A percentile compares a stretch with the other conserved stretches of the same genome.
Evolutionary conservation across 2,797 vertebrate genomes (phyloP).

Genomic region (Natrix natrix): DNA sequence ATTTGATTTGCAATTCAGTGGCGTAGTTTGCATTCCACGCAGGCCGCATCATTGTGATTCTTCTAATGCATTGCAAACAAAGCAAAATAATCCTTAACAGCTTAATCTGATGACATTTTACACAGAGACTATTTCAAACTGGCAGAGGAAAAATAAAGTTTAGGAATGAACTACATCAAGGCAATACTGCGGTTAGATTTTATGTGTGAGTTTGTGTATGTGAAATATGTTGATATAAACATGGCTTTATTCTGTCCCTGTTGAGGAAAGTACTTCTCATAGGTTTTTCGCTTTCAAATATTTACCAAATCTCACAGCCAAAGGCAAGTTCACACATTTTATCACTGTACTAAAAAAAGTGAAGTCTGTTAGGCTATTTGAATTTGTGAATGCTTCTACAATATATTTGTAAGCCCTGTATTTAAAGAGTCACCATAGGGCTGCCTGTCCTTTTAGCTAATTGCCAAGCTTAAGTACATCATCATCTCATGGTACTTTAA

Average conservation of each 20-base stretch:
- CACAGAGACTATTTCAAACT: conserved; percentile 65
- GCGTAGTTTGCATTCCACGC: conserved; percentile 76
- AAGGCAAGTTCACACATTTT: background rate
- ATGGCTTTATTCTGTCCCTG: background rate
- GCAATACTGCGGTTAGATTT: background rate
- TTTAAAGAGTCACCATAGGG: background rate
- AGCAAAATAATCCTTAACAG: conserved; percentile 58
- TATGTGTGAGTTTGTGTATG: background rate
- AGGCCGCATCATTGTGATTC: conserved; percentile 60
- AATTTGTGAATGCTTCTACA: background rate
- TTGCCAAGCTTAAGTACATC: background rate
- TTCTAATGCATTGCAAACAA: conserved; percentile 69
- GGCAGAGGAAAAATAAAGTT: conserved; percentile 48
- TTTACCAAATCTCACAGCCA: background rate
- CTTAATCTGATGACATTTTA: conserved; percentile 61
- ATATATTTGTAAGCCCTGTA: background rate
- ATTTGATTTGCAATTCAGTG: conserved; percentile 71
- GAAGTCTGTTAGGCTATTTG: background rate
- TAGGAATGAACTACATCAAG: conserved; percentile 39
- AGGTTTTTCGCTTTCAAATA: background rate
- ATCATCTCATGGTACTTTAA: background rate
- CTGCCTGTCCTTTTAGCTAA: background rate
- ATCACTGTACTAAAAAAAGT: background rate
- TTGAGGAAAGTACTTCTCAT: background rate
- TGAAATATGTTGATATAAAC: background rate